Base-by-base conservation (phyloP, 2,113 vertebrate genomes). In the Odontophorus gujanensis region DNA sequence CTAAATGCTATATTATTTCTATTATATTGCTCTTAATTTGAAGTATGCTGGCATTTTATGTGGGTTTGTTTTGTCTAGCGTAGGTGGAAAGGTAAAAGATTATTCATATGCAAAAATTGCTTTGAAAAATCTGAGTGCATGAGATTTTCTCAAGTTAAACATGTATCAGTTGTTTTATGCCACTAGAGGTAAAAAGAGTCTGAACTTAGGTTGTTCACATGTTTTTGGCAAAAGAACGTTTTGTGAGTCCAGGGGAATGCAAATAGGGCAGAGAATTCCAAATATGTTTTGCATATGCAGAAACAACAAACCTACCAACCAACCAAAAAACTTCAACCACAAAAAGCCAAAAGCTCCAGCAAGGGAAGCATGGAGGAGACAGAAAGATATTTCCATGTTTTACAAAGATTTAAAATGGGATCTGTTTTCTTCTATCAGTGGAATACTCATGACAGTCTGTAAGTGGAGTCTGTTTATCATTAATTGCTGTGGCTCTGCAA, bases 51-150 rank as follows among this genome's bases (percentile, higher is more conserved):
- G 14, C 47, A 88, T 91, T 87, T 95, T 96, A 77, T 51, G 81
- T 95, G 84, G 80, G 40, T 76, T 68, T 42, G 15, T 90, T 94
- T 94, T 76, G 53, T 21, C 82, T 73, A 55, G 55, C 45, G 24
- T 71, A 94, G 85, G 69, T 76, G 95, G 58, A 38, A 90, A 53
- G 88, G 86, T 75, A 94, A 94, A 95, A 95, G 85, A 80, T 36
- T 63, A 28, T 90, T 32, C 40, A 21, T 85, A 26, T 30, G 6
- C 7, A 69, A 4, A 43, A 61, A 51, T 8, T 85, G 36, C 91
- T 74, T 80, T 75, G 5, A 36, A 92, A 79, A 62, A 85, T 40
- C 8, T 83, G 40, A 87, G 87, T 40, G 25, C 4, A 79, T 6
- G 51, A 73, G 4, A 1, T 28, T 83, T 57, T 47, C 28, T 76